phyloP scores from a whole-genome alignment of 64 coral and sea anemone genomes.

The Pocillopora verrucosa region DNA sequence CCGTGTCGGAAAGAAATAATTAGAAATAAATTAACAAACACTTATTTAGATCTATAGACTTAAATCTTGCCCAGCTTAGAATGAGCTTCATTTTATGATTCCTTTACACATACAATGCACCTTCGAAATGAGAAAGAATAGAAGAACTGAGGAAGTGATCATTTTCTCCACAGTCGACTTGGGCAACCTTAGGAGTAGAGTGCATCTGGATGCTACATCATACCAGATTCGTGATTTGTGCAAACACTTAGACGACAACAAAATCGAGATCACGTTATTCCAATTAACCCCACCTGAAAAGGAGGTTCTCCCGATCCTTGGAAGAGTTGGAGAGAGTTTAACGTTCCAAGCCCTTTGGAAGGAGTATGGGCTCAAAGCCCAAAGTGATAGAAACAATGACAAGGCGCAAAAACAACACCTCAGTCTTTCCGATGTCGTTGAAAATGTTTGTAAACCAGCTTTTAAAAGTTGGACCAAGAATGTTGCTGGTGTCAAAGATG shows the following conservation, averaged over 20 bases:
- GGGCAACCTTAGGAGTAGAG: not conserved
- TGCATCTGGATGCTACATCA: not conserved
- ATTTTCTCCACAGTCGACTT: slow-evolving; percentile 2
- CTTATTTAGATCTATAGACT: too few relatives aligned
- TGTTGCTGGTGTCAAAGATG: not conserved
- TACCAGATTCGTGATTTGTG: slow-evolving; percentile 7
- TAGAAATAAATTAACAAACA: too few relatives aligned
- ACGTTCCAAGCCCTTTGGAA: slow-evolving; percentile 46
- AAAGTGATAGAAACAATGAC: slow-evolving; percentile 8
- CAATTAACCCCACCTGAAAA: not conserved
- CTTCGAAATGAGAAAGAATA: not conserved
- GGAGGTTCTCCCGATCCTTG: not conserved
- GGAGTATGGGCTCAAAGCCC: not conserved
- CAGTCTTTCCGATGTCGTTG: slow-evolving; percentile 23
- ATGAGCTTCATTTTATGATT: not conserved
- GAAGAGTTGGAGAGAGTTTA: not conserved
- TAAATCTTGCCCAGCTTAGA: too few relatives aligned
- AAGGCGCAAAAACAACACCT: not conserved
- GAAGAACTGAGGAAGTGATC: not conserved
- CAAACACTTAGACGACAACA: not conserved
- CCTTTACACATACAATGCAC: not conserved
- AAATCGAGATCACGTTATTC: slow-evolving; percentile 26
- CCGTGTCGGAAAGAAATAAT: too few relatives aligned
- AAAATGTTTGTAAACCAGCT: slow-evolving; percentile 33
- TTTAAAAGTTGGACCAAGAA: slow-evolving; percentile 2